These are phyloP conservation scores for Bathybates hornii DNA, from an alignment of 2,113 vertebrate species.

Conservation along the genomic window DNA sequence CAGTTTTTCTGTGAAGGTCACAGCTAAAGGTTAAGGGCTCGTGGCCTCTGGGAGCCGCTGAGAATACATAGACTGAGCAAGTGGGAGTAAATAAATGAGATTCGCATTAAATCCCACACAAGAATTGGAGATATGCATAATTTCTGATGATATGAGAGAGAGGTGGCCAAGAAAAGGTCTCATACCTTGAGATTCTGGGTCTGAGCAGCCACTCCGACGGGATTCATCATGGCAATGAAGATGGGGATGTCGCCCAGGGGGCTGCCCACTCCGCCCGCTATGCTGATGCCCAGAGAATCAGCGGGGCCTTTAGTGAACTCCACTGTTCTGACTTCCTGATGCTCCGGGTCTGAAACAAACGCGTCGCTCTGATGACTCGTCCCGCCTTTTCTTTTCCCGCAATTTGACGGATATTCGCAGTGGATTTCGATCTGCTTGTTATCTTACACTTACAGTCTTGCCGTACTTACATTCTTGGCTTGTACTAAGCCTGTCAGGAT, in stretches of 20 bases:
- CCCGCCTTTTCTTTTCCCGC: neutral
- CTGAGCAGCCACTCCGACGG: slow-evolving; percentile 88
- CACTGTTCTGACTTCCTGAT: slow-evolving; percentile 82
- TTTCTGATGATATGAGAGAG: neutral
- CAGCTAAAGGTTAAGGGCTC: neutral
- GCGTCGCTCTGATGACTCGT: neutral
- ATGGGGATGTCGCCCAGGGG: slow-evolving; percentile 94
- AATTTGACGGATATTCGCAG: neutral
- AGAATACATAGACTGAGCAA: neutral
- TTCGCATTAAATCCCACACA: neutral
- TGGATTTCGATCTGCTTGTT: neutral
- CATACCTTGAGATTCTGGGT: slow-evolving; percentile 89
- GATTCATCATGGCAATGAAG: slow-evolving; percentile 99
- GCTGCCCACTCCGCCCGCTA: slow-evolving; percentile 95
- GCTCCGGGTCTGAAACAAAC: slow-evolving; percentile 67
- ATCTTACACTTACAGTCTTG: neutral
- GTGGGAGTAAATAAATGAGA: neutral
- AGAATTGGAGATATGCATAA: neutral
- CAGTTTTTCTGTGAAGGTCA: slow-evolving; percentile 22
- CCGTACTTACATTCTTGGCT: slow-evolving; percentile 74
- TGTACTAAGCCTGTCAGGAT: slow-evolving; percentile 65
- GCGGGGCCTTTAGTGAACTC: slow-evolving; percentile 86
- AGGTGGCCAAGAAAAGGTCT: neutral
- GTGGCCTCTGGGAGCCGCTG: neutral
- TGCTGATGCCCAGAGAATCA: slow-evolving; percentile 91